Evolutionary conservation across 1,140 invertebrate species (phyloP).

Genomic region (Pissodes strobi): DNA sequence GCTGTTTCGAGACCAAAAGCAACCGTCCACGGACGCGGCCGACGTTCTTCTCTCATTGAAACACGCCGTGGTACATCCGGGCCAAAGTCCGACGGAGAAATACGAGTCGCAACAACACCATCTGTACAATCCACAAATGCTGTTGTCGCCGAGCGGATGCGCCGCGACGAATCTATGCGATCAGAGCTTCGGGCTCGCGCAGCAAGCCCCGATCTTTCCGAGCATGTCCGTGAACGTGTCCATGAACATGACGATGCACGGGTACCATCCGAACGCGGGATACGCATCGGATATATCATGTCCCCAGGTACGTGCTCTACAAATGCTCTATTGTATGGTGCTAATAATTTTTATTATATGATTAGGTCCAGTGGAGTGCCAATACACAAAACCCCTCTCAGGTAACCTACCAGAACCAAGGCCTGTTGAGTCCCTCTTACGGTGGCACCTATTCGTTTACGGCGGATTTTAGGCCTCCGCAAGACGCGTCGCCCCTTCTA

Average conservation of each 20-base stretch:
- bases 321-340: neutral
- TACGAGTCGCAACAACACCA: constrained; percentile 48
- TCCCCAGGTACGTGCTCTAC: constrained; percentile 62
- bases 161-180: constrained; percentile 41
- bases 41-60: constrained; percentile 85
- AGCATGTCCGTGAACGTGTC: constrained; percentile 95
- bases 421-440: constrained; percentile 66
- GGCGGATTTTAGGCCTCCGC: constrained; percentile 71
- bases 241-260: constrained; percentile 97
- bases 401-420: constrained; percentile 60
- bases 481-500: constrained; percentile 40
- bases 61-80: constrained; percentile 83
- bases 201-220: constrained; percentile 70
- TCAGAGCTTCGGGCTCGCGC: constrained; percentile 49
- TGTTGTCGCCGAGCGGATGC: constrained; percentile 49
- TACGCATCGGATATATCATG: constrained; percentile 62
- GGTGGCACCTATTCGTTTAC: constrained; percentile 76
- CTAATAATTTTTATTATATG: neutral
- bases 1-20: constrained; percentile 44
- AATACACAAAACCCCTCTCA: constrained; percentile 56
- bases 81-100: constrained; percentile 50
- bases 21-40: constrained; percentile 65
- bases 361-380: constrained; percentile 68
- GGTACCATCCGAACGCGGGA: constrained; percentile 65
- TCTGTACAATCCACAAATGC: constrained; percentile 47